These are phyloP conservation scores for Rutilus rutilus DNA, from an alignment of 2,113 vertebrate genomes.

Conservation along the genomic window DNA sequence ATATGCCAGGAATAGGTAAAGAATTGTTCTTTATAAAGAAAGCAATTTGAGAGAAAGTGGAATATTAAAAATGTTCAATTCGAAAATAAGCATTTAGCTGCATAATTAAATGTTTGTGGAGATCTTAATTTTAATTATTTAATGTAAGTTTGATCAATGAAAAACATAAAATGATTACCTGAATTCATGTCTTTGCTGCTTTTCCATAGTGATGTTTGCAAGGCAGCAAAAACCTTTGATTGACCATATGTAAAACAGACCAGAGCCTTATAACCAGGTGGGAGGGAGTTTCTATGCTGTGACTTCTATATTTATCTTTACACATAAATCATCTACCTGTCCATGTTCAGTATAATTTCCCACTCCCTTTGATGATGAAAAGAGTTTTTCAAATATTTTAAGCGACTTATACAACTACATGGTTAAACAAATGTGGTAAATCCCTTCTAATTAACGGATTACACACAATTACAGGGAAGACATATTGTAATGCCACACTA, in stretches of 20 bases:
- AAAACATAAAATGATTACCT: slow-evolving; percentile 10
- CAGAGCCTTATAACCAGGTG: neutral
- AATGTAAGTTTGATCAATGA: too few species aligned
- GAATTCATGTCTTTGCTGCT: neutral
- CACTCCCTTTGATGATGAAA: neutral
- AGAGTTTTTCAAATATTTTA: neutral
- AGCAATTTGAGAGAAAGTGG: neutral
- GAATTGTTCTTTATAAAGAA: neutral
- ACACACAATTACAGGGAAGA: neutral
- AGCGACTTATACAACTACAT: neutral
- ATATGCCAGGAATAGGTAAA: neutral
- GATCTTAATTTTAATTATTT: too few species aligned
- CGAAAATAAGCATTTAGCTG: too few species aligned
- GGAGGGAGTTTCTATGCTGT: neutral
- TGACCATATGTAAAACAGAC: neutral
- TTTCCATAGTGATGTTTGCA: slow-evolving; percentile 23
- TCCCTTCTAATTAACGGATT: neutral
- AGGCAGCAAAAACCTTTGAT: neutral
- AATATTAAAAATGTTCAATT: neutral
- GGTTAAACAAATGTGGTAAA: neutral
- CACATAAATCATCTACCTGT: neutral
- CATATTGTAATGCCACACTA: neutral
- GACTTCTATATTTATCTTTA: neutral
- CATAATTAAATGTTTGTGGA: too few species aligned
- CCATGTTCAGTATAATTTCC: neutral